Evolutionary conservation across 2,888 invertebrate genomes (phyloP), one percentile per base, ranked within the genome.

Genomic region (Drosophila dives): DNA sequence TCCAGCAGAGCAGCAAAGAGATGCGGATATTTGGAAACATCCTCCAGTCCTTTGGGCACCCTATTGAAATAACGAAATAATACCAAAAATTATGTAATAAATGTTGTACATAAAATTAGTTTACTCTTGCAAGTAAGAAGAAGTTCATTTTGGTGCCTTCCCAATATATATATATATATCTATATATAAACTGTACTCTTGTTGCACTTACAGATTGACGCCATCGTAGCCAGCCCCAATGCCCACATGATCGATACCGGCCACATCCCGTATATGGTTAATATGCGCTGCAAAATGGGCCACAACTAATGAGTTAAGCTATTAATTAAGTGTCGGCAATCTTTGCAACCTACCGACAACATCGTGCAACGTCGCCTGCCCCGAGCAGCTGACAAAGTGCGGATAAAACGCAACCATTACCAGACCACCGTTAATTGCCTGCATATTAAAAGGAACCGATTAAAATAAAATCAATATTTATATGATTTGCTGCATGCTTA

Each of bases 171-270:
- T 6, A 29, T 1, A 6, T 29, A 29, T 29, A 1, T 29, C 6
- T 29, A 29, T 29, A 29, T 29, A 6, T 29, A 29, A n/a, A n/a
- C n/a, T 29, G 26, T 26, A 26, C 29, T 29, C 29, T 0, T 29
- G 29, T 11, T 36, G 1, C 49, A 96, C 97, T 97, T 94, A 98
- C 97, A 95, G 95, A 94, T 97, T 97, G 92, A 97, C 97, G 86
- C 97, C 97, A 92, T 97, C 97, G 93, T 97, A 98, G 82, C 97
- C 97, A 60, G 97, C 97, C 55, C 97, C 97, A 75, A 98, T 95
- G 73, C 97, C 98, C 62, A 97, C 97, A 93, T 97, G 96, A 94
- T 97, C 97, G 83, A 97, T 95, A 69, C 98, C 97, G 42, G 97
- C 97, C 74, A 97, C 95, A 89, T 96, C 96, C 78, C 96, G 94